Percentiles rank a stretch among this genome's conserved stretches.
Evolutionary conservation across 2,797 vertebrate genomes (phyloP).

Genomic region (Chrysolophus pictus): DNA sequence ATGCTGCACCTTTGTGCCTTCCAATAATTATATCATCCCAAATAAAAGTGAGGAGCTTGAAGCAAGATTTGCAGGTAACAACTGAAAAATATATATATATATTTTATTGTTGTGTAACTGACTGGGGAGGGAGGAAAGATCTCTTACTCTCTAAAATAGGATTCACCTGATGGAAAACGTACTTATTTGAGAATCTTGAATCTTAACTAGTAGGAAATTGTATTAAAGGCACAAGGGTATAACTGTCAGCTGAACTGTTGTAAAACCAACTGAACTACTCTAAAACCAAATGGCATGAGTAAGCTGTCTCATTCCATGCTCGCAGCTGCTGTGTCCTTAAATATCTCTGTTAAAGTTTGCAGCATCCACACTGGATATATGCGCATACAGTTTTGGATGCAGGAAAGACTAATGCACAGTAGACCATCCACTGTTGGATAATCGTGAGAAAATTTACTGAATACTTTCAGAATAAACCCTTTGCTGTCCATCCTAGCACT

Average conservation of each 20-base stretch:
- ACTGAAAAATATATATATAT: neutral
- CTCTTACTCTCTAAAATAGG: neutral
- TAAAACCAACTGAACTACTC: neutral
- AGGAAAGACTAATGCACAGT: neutral
- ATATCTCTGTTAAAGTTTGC: neutral
- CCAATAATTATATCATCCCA: conserved; percentile 97
- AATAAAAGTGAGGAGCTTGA: conserved; percentile 98
- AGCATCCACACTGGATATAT: neutral
- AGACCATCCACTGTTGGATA: neutral
- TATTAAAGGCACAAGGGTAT: neutral
- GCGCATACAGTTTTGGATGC: rapidly evolving
- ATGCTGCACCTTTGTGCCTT: conserved; percentile 95
- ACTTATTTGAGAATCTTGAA: neutral
- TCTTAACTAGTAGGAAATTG: neutral
- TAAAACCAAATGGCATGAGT: neutral
- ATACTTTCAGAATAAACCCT: neutral
- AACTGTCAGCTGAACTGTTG: neutral
- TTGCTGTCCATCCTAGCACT: neutral
- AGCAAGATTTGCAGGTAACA: conserved; percentile 94
- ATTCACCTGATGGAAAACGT: neutral
- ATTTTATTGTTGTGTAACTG: neutral
- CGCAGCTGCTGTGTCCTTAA: neutral
- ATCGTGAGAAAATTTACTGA: neutral
- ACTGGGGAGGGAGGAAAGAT: neutral
- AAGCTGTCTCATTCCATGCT: neutral